Conservation (phyloP, 2,797 vertebrate species). For the Cetoscarus ocellatus region DNA sequence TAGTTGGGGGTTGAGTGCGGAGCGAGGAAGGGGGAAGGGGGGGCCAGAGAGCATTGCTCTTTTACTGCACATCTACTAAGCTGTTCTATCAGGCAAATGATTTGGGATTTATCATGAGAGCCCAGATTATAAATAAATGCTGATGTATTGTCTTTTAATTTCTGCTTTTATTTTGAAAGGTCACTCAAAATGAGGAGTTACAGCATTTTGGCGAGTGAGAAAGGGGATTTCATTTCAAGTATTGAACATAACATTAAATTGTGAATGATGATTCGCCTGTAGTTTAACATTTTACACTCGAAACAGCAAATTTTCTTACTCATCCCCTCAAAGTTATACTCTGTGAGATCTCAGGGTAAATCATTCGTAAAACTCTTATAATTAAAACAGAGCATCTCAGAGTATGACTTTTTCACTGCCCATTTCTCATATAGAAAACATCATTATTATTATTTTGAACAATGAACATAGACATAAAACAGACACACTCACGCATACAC, state of each 20-base stretch:
- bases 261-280: slow-evolving; percentile 40
- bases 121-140: slow-evolving; percentile 73
- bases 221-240: slow-evolving; percentile 69
- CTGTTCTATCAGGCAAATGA: slow-evolving; percentile 75
- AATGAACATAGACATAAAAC: slow-evolving; percentile 77
- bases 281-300: slow-evolving; percentile 37
- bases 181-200: slow-evolving; percentile 68
- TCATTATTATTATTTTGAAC: slow-evolving; percentile 75
- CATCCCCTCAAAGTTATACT: slow-evolving; percentile 81
- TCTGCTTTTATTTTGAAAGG: slow-evolving; percentile 49
- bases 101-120: slow-evolving; percentile 71
- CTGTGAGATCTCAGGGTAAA: slow-evolving; percentile 62
- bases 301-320: slow-evolving; percentile 61
- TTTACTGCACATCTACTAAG: slow-evolving; percentile 78
- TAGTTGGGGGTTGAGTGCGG: slow-evolving; percentile 79
- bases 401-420: slow-evolving; percentile 84
- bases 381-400: slow-evolving; percentile 65
- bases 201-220: slow-evolving; percentile 73
- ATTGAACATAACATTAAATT: slow-evolving; percentile 45
- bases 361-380: slow-evolving; percentile 8
- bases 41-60: slow-evolving; percentile 83
- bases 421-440: slow-evolving; percentile 74
- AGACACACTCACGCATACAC: slow-evolving; percentile 57
- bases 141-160: slow-evolving; percentile 38
- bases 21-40: slow-evolving; percentile 60